Evolutionary conservation across 2,797 vertebrate species (phyloP).

Genomic region (Gambelia wislizenii): DNA sequence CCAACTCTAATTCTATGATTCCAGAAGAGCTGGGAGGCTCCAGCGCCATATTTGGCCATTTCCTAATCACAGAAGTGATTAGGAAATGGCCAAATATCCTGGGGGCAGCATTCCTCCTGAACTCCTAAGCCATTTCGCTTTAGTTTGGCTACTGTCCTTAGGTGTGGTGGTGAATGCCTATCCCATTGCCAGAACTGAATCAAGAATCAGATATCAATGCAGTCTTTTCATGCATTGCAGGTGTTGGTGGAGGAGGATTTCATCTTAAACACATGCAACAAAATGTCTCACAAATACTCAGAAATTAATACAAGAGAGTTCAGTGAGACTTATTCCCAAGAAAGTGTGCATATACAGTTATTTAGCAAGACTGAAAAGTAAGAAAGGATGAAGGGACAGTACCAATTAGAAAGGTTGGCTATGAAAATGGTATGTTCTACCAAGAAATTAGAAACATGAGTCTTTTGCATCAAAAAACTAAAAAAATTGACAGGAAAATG

Average conservation of each 20-base stretch:
- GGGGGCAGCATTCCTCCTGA: too few species aligned
- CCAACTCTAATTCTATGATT: too few species aligned
- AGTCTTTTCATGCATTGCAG: too few species aligned
- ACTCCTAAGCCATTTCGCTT: too few species aligned
- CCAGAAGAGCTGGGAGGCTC: too few species aligned
- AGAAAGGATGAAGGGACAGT: constrained; percentile 15
- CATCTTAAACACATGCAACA: background rate
- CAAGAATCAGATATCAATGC: background rate
- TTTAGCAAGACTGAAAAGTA: too few species aligned
- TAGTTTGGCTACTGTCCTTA: background rate
- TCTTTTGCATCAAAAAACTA: constrained; percentile 33
- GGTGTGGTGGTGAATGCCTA: background rate
- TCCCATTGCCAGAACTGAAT: background rate
- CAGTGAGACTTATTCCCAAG: background rate
- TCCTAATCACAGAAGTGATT: too few species aligned
- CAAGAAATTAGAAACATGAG: background rate
- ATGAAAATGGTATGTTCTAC: background rate
- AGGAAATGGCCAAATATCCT: too few species aligned
- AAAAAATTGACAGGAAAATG: background rate
- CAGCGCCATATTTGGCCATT: too few species aligned
- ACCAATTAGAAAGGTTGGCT: background rate
- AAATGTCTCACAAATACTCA: background rate
- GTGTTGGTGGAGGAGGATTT: too few species aligned
- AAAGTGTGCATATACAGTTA: background rate
- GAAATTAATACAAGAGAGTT: background rate